phyloP scores from a whole-genome alignment of 2,888 invertebrate genomes.

The Drosophila kuntzei region DNA sequence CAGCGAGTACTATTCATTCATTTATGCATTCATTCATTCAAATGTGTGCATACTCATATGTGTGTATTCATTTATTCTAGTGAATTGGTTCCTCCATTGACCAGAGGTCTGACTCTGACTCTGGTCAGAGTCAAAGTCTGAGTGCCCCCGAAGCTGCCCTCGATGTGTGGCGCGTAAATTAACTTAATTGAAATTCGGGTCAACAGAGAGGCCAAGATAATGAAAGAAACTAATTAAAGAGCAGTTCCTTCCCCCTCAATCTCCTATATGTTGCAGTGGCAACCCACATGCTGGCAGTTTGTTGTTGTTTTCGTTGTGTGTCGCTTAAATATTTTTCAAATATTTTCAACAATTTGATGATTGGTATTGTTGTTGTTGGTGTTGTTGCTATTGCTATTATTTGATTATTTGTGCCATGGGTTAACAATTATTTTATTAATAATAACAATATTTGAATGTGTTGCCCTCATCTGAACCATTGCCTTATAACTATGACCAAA shows the following conservation, averaged over 20 bases:
- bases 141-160: conserved; percentile 37
- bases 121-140: conserved; percentile 42
- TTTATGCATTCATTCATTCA: conserved; percentile 53
- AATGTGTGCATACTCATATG: conserved; percentile 7
- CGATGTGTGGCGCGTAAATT: conserved; percentile 79
- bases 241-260: conserved; percentile 40
- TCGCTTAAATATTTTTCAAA: conserved; percentile 75
- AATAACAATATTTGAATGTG: conserved; percentile 69
- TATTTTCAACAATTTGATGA: conserved; percentile 65
- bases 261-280: background rate
- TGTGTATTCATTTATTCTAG: conserved; percentile 56
- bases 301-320: conserved; percentile 38
- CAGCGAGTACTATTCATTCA: conserved; percentile 55
- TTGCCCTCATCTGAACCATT: conserved; percentile 68
- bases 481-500: conserved; percentile 32
- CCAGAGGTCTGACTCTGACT: conserved; percentile 31
- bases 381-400: conserved; percentile 53
- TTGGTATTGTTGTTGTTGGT: conserved; percentile 39
- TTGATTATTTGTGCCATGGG: conserved; percentile 65
- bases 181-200: conserved; percentile 86
- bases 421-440: conserved; percentile 78
- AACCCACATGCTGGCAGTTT: conserved; percentile 60
- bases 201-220: conserved; percentile 86
- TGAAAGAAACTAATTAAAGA: conserved; percentile 85
- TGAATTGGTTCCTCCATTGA: conserved; percentile 61